Conservation (phyloP, 1,140 invertebrate species). For the Rhyacophila brunnea region DNA sequence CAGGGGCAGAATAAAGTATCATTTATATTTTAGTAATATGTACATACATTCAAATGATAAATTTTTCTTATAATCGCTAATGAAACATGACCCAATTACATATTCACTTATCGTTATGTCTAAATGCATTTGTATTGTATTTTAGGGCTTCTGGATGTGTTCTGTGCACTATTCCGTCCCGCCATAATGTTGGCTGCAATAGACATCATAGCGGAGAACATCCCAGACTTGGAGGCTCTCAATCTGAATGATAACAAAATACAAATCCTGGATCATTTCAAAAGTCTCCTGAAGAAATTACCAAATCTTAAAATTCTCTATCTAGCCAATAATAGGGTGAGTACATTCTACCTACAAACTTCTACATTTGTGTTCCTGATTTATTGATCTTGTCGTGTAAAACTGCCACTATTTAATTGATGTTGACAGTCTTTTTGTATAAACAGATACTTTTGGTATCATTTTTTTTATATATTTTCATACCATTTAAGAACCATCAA, state of each 20-base stretch:
- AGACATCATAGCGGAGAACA: conserved; percentile 76
- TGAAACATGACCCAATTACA: no score
- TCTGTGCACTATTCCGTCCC: conserved; percentile 71
- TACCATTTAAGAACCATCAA: no score
- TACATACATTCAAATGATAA: no score
- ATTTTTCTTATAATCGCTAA: no score
- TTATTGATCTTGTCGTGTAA: no score
- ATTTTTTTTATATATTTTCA: no score
- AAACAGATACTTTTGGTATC: background rate
- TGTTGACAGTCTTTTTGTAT: conserved; percentile 16
- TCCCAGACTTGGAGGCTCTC: conserved; percentile 77
- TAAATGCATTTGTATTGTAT: conserved; percentile 26
- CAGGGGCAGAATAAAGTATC: no score
- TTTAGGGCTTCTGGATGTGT: conserved; percentile 66
- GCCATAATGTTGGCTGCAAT: conserved; percentile 71
- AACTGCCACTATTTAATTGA: no score
- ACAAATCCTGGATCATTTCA: conserved; percentile 64
- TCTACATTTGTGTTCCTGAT: no score
- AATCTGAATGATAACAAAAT: conserved; percentile 84
- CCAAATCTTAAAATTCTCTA: conserved; percentile 77
- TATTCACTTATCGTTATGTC: no score
- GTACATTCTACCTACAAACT: no score
- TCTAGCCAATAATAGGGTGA: conserved; percentile 80
- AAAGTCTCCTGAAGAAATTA: conserved; percentile 61
- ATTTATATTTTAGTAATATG: no score